These are phyloP conservation scores for Gryllus longicercus DNA, from an alignment of 2,888 invertebrate genomes.

Conservation along the genomic window DNA sequence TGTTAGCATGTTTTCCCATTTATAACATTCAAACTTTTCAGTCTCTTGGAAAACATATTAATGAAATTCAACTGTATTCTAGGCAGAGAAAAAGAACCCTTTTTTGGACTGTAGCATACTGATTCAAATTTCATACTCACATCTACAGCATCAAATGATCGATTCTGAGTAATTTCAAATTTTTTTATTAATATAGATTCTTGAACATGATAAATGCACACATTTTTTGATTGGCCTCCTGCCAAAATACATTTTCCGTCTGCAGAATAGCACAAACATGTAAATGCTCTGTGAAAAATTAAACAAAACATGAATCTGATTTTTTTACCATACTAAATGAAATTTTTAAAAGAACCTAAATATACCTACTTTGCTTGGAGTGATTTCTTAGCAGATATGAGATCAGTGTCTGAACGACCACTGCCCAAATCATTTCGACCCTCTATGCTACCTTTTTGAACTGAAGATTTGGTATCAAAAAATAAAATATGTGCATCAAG, in stretches of 20 bases:
- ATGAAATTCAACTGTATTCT: no score
- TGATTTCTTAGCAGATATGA: constrained; percentile 81
- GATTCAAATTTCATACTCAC: constrained; percentile 56
- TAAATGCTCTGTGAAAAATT: constrained; percentile 71
- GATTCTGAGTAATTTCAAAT: constrained; percentile 90
- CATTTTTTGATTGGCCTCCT: constrained; percentile 89
- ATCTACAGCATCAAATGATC: constrained; percentile 89
- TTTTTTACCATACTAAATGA: background rate
- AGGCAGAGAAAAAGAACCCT: no score
- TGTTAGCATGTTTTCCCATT: no score
- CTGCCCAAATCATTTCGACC: constrained; percentile 86
- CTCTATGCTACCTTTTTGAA: constrained; percentile 77
- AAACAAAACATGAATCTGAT: no score
- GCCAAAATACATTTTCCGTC: constrained; percentile 88
- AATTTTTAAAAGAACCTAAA: constrained; percentile 30
- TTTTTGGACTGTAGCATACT: no score
- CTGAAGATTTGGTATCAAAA: constrained; percentile 68
- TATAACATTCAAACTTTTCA: no score
- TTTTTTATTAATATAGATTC: constrained; percentile 84
- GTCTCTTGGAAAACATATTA: no score
- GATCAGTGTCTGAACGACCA: constrained; percentile 76
- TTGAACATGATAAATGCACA: constrained; percentile 87
- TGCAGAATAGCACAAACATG: constrained; percentile 86
- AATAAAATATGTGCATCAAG: constrained; percentile 81
- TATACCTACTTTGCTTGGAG: constrained; percentile 70